Evolutionary conservation across 2,797 vertebrate genomes (phyloP).

Genomic region (Paedocypris micromegethes): DNA sequence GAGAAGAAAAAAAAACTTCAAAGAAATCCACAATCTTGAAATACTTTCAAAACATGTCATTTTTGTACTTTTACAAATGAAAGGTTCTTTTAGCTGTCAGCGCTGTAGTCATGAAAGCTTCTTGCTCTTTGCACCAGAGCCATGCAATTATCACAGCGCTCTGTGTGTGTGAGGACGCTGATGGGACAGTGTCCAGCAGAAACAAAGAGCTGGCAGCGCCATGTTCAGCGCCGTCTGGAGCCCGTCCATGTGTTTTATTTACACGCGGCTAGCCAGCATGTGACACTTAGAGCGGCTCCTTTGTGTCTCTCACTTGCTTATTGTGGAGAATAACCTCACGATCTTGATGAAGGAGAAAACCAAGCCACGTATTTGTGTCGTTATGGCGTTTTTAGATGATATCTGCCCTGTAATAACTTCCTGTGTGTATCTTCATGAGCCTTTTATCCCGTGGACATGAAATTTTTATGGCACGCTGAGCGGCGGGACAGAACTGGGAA

Average conservation of each 20-base stretch:
- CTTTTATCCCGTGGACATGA: conserved; percentile 39
- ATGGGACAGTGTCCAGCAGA: conserved; percentile 8
- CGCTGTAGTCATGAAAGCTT: conserved; percentile 7
- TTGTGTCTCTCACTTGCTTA: conserved; percentile 18
- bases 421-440: conserved; percentile 7
- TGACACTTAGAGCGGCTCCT: conserved; percentile 16
- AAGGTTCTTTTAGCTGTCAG: conserved; percentile 1
- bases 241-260: conserved; percentile 27
- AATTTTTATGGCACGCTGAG: conserved; percentile 36
- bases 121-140: neutral
- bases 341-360: too few relatives aligned
- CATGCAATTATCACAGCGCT: conserved; percentile 5
- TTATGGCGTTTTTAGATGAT: conserved; percentile 8
- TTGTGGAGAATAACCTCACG: conserved; percentile 16
- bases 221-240: conserved; percentile 1
- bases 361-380: neutral
- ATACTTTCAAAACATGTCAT: neutral
- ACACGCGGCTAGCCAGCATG: conserved; percentile 20
- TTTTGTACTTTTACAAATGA: conserved; percentile 10
- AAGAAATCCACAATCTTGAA: neutral
- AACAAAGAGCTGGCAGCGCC: conserved; percentile 27
- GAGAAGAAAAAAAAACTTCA: too few relatives aligned
- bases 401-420: conserved; percentile 17
- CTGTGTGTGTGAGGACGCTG: conserved; percentile 2
- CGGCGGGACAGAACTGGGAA: conserved; percentile 22